Base-by-base conservation (phyloP, 2,888 invertebrate genomes). In the Philopedon plagiatum region DNA sequence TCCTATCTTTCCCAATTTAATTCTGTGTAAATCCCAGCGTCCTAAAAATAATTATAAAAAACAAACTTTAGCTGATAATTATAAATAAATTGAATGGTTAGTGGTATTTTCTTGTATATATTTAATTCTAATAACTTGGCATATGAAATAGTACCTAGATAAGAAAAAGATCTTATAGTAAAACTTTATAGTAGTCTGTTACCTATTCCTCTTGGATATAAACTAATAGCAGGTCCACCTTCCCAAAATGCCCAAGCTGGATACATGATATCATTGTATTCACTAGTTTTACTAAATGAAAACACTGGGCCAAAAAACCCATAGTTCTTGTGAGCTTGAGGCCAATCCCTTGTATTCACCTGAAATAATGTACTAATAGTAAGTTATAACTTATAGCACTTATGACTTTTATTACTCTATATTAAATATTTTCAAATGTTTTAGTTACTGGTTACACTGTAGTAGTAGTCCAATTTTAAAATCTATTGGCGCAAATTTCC, bases 191-290 rank as follows among this genome's bases (percentile, higher is more conserved):
- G 56, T 15, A 56, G 11, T 23, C 37, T n/a, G n/a, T 77, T 78
- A 84, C 86, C 86, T 75, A 98, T 91, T 18, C 98, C 98, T 63
- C 91, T 93, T 0, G 98, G 98, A 86, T 98, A 97, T 8, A 97
- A 86, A 37, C 93, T 91, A 78, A 98, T 98, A 0, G 98, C 98
- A 11, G 99, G 99, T 0, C 99, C 99, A 23, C 98, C 98, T 86
- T 96, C 96, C 97, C 98, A 97, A 85, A 99, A 99, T 41, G 96
- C 93, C 98, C 98, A 99, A 0, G 98, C 95, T 0, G 98, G 98
- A 84, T 94, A 95, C 91, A 94, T 94, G 73, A 99, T 96, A 83
- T 99, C 99, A 84, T 89, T 89, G 85, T 95, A 94, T 34, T 95
- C 92, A 44, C 84, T 81, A 0, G 94, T 93, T 92, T 98, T 98